Percentiles rank a stretch among this genome's conserved stretches.
These are phyloP conservation scores for Peromyscus aztecus DNA, from an alignment of 2,797 vertebrate species.

Conservation along the genomic window DNA sequence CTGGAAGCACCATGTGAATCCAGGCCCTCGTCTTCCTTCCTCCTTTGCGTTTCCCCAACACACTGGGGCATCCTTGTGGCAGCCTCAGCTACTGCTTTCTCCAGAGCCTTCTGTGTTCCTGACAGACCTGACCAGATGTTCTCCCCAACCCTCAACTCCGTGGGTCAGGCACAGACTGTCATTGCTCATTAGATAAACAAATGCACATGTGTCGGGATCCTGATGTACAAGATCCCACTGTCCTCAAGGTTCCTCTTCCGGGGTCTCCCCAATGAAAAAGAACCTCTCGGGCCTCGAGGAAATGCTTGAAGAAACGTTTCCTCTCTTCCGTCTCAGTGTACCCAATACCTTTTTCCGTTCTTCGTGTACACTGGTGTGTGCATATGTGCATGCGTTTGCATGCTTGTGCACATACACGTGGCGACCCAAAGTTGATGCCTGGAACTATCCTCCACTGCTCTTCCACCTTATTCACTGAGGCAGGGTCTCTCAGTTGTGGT, in stretches of 20 bases:
- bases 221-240: not conserved
- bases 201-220: not conserved
- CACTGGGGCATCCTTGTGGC: not conserved
- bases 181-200: not conserved
- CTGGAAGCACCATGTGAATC: not conserved
- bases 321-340: not conserved
- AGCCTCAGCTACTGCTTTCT: not conserved
- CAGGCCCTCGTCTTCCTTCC: not conserved
- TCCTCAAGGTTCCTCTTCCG: not conserved
- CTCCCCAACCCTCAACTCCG: not conserved
- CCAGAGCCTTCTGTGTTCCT: not conserved
- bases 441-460: not conserved
- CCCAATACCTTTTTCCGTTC: not conserved
- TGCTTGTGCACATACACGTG: not conserved
- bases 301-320: not conserved
- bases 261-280: not conserved
- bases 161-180: accelerated
- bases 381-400: not conserved
- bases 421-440: not conserved
- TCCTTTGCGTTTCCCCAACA: not conserved
- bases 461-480: not conserved
- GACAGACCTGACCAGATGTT: not conserved
- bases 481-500: not conserved
- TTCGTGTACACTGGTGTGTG: not conserved
- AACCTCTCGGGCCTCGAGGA: not conserved